Evolutionary conservation across 2,113 vertebrate genomes (phyloP), one percentile per base, ranked within the genome.

Genomic region (Arenaria interpres): DNA sequence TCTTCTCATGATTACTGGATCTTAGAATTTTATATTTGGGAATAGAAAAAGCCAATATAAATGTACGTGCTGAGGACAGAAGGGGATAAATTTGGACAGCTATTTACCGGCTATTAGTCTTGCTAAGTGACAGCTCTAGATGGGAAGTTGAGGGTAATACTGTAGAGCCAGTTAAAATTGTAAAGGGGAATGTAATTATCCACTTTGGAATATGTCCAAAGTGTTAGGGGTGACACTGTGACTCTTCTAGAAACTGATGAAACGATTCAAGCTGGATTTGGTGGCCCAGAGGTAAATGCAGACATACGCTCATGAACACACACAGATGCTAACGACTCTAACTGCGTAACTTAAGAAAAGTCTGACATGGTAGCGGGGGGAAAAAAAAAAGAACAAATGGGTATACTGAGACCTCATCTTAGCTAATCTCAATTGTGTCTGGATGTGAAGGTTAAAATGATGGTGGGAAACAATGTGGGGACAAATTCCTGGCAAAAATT

Each of bases 91-190:
- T 76, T 45, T 90, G 88, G 85, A 46, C 74, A 91, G 81, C 62
- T 95, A 8, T 86, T 93, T 81, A 94, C 59, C 28, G 69, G 87
- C 82, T 85, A 45, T 91, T 79, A 77, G 62, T 88, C 96, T 91
- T 64, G 16, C 50, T 50, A 60, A 89, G 78, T 80, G 85, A 88
- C 78, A 91, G 87, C 71, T 91, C 62, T 75, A 57, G 87, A 48
- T 94, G 81, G 27, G 77, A 94, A 88, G 69, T 39, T 3, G 2
- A 91, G 86, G 57, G 35, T 51, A 95, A 82, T 2, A 12, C n/a
- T 33, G 39, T 2, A 64, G 28, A 91, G 35, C 39, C 48, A 53
- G 30, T 84, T 79, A 82, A 57, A 94, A 69, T 69, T 6, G 2
- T 81, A 60, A 85, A 93, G 90, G 37, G 43, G 22, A 63, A 35